A percentile compares a stretch with the other conserved stretches of the same genome.
Evolutionary conservation across 2,797 vertebrate genomes (phyloP).

Genomic region (Sebastes glaucus): DNA sequence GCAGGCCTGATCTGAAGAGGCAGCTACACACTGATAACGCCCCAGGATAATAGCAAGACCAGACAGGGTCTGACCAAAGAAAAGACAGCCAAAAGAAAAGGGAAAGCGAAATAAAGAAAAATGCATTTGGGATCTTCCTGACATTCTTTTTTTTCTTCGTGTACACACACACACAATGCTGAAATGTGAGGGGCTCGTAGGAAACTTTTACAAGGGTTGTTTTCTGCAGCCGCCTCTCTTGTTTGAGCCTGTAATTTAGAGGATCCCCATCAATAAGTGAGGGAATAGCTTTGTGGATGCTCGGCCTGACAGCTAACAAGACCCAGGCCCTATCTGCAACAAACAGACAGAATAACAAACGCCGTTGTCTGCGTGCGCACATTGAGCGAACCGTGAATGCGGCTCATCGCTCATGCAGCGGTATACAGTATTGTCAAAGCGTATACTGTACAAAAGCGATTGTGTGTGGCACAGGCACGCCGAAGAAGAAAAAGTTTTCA

Average conservation of each 20-base stretch:
- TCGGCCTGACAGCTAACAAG: conserved; percentile 80
- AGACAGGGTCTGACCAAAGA: conserved; percentile 72
- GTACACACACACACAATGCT: conserved; percentile 51
- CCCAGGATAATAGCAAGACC: conserved; percentile 77
- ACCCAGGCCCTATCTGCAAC: conserved; percentile 72
- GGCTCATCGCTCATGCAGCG: conserved; percentile 69
- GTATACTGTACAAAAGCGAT: conserved; percentile 32
- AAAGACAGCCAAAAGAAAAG: conserved; percentile 62
- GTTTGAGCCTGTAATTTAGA: conserved; percentile 78
- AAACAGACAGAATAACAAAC: conserved; percentile 78
- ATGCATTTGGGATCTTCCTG: conserved; percentile 72
- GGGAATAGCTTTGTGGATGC: conserved; percentile 76
- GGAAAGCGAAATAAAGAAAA: conserved; percentile 74
- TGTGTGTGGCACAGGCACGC: conserved; percentile 34
- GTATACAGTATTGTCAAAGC: conserved; percentile 74
- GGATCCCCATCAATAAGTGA: conserved; percentile 81
- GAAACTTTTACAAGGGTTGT: conserved; percentile 75
- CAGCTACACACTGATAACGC: conserved; percentile 80
- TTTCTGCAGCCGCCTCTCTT: conserved; percentile 65
- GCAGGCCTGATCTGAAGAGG: conserved; percentile 77
- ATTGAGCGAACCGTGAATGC: conserved; percentile 64
- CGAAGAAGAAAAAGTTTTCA: conserved; percentile 42
- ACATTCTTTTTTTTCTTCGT: conserved; percentile 62
- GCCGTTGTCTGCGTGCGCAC: conserved; percentile 60
- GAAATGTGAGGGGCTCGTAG: conserved; percentile 62